Base-by-base conservation (phyloP, 1,140 invertebrate genomes). In the Leucophenga varia region DNA sequence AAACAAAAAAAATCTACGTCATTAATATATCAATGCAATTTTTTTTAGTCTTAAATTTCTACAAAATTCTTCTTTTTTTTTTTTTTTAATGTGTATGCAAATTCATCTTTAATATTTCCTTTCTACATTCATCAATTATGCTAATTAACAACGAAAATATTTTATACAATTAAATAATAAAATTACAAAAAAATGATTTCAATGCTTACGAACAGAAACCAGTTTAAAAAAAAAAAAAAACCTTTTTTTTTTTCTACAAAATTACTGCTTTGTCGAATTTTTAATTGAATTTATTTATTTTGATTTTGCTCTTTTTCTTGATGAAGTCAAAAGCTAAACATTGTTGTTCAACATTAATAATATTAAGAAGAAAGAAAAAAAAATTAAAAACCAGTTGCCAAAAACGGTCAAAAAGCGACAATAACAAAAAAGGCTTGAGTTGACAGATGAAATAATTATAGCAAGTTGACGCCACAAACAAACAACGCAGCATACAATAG, bases 381-480 rank as follows among this genome's bases (percentile, higher is more conserved):
- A n/a, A n/a, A n/a, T n/a, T 28, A 18, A 44, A 53, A 64, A 64
- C 53, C 43, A 53, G 54, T 64, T 52, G 43, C 31, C 53, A 53
- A 59, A 47, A 45, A 18, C 16, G 38, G 35, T 38, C 35, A 32
- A 25, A 25, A 38, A 44, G 40, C 21, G n/a, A 45, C 41, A 14
- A 43, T 55, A 51, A 43, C 36, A 50, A 22, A 19, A 50, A 44
- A 21, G 13, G 9, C 32, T 41, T 45, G 51, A 58, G 50, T 57
- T 67, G 63, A 68, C 63, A 63, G 54, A 61, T 67, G 43, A 60
- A 44, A 57, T 55, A 54, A 49, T 49, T 53, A 59, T 59, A 54
- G 55, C 59, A 37, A 56, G 49, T n/a, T n/a, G n/a, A n/a, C n/a
- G n/a, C n/a, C n/a, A n/a, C n/a, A n/a, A n/a, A n/a, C n/a, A n/a